These are phyloP conservation scores for Enoplosus armatus DNA, from an alignment of 2,797 vertebrate genomes.

Conservation along the genomic window DNA sequence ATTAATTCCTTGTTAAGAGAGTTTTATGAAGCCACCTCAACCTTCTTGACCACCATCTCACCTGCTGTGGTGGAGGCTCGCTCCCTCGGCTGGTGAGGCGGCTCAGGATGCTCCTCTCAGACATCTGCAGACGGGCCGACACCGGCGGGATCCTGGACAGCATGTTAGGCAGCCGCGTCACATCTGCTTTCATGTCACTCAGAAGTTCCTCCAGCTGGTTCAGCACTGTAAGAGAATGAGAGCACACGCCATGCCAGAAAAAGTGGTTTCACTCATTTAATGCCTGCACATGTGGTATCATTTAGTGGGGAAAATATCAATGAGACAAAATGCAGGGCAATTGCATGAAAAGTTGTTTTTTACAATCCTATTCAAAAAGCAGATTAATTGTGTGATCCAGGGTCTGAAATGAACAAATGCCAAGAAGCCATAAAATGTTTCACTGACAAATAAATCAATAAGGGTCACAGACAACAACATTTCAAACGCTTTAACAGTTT, in stretches of 20 bases:
- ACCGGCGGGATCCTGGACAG: constrained; percentile 96
- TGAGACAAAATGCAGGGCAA: not conserved
- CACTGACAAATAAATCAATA: constrained; percentile 34
- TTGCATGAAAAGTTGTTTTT: constrained; percentile 7
- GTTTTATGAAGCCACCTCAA: not conserved
- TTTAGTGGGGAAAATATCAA: not conserved
- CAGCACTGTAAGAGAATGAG: constrained; percentile 86
- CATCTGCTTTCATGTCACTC: constrained; percentile 99
- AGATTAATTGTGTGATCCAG: constrained; percentile 35
- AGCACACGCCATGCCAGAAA: not conserved
- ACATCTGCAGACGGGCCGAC: constrained; percentile 97
- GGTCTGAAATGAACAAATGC: constrained; percentile 45
- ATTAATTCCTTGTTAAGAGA: too few species aligned
- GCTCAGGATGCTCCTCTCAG: constrained; percentile 96
- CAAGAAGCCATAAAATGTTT: constrained; percentile 39
- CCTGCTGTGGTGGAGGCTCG: constrained; percentile 92
- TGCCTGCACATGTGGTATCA: not conserved
- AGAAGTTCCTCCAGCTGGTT: constrained; percentile 98
- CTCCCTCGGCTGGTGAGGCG: constrained; percentile 94
- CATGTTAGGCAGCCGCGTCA: constrained; percentile 97
- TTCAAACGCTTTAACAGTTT: constrained; percentile 37
- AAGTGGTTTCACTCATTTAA: not conserved
- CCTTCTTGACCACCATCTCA: constrained; percentile 55
- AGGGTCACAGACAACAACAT: constrained; percentile 37
- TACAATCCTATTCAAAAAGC: not conserved